Conservation (phyloP, 2,113 vertebrate genomes). For the Sisor rabdophorus region DNA sequence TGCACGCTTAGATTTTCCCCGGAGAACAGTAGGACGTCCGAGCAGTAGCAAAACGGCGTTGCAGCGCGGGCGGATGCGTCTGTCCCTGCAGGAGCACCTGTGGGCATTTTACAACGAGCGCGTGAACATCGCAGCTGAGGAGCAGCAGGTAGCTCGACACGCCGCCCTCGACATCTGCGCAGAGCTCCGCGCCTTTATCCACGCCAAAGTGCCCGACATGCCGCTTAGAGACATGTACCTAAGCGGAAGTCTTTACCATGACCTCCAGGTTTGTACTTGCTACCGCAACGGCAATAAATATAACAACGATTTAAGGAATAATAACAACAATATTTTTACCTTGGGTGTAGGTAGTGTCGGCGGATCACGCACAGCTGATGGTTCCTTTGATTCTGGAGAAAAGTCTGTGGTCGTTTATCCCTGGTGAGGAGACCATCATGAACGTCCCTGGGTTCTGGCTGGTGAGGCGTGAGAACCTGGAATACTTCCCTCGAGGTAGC, state of each 20-base stretch:
- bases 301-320: neutral
- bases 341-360: constrained; percentile 82
- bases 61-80: constrained; percentile 83
- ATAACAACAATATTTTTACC: neutral
- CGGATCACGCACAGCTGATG: constrained; percentile 95
- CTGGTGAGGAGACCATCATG: constrained; percentile 97
- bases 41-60: constrained; percentile 70
- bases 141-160: constrained; percentile 85
- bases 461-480: constrained; percentile 90
- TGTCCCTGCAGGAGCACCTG: constrained; percentile 92
- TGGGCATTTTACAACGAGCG: constrained; percentile 80
- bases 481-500: constrained; percentile 92
- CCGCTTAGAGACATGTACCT: constrained; percentile 96
- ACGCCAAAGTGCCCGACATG: constrained; percentile 93
- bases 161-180: constrained; percentile 94
- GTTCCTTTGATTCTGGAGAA: constrained; percentile 90
- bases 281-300: neutral
- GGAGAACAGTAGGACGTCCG: constrained; percentile 55
- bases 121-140: constrained; percentile 79
- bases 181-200: constrained; percentile 88
- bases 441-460: constrained; percentile 94
- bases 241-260: constrained; percentile 93
- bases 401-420: constrained; percentile 91
- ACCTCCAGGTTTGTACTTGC: constrained; percentile 79
- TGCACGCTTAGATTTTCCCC: constrained; percentile 58